These are phyloP conservation scores for Meiosimyza decipiens DNA, from an alignment of 2,888 invertebrate genomes.

Conservation along the genomic window DNA sequence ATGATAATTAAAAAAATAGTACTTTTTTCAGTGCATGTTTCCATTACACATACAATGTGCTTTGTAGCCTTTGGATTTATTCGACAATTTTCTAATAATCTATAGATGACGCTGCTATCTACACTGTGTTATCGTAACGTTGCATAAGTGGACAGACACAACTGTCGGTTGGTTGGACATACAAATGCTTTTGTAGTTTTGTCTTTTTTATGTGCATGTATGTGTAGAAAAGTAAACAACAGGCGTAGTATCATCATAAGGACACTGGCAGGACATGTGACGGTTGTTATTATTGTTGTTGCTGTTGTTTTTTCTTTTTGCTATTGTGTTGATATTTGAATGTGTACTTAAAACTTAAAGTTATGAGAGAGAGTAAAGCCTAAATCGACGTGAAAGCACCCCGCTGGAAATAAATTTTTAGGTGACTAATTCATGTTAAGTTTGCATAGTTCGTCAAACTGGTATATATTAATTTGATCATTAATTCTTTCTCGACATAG, in stretches of 20 bases:
- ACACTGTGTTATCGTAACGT: conserved; percentile 38
- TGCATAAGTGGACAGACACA: conserved; percentile 36
- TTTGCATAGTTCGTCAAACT: too few relatives aligned
- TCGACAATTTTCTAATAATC: conserved; percentile 36
- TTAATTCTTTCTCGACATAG: too few relatives aligned
- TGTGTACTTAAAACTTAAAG: conserved; percentile 31
- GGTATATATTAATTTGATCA: too few relatives aligned
- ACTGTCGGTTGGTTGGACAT: conserved; percentile 14
- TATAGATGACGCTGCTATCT: conserved; percentile 48
- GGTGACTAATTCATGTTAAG: too few relatives aligned
- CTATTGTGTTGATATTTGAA: conserved; percentile 30
- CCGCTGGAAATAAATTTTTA: too few relatives aligned
- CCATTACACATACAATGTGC: too few relatives aligned
- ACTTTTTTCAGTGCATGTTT: too few relatives aligned
- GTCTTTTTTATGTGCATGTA: too few relatives aligned
- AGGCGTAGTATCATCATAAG: conserved; percentile 40
- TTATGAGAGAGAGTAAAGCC: conserved; percentile 24
- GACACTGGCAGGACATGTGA: too few relatives aligned
- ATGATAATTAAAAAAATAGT: too few relatives aligned
- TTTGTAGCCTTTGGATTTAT: conserved; percentile 20
- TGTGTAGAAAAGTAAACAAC: conserved; percentile 39
- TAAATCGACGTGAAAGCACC: neutral
- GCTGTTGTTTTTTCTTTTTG: neutral
- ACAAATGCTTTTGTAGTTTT: too few relatives aligned
- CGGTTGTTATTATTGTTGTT: neutral